Base-by-base conservation (phyloP, 2,113 vertebrate genomes). In the Miniopterus natalensis region DNA sequence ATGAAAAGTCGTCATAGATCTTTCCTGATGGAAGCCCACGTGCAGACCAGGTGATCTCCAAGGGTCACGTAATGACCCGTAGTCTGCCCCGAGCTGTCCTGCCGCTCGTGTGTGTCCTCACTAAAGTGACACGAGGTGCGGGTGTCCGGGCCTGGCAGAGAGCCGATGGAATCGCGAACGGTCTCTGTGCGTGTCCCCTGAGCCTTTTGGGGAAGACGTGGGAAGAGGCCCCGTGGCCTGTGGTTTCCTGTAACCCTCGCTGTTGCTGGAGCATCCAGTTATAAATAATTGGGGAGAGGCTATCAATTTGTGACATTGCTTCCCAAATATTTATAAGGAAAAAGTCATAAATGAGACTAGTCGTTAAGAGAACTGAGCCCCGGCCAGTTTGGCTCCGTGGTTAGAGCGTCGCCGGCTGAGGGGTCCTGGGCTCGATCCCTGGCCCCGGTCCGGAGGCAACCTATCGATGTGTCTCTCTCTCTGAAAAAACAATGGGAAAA, bases 1-100 rank as follows among this genome's bases (percentile, higher is more conserved):
- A 23, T 13, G 40, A 8, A 14, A 55, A 23, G 1, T 5, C n/a
- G 0, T 85, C n/a, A 0, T 2, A 3, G 7, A 36, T 1, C 63
- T 21, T 29, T 8, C 12, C n/a, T 1, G 42, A 4, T 9, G 15
- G 5, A 9, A 74, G 8, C 7, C 31, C 23, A 20, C 0, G 45
- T 31, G 0, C 23, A 31, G 9, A 23, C 15, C 5, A 7, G 21
- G 23, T 14, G 5, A 4, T 25, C 3, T 10, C 15, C 6, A 27
- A 3, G 25, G 25, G 15, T 0, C 9, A 0, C 0, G 2, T 9
- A 0, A 0, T 15, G 4, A 20, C 31, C 17, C 2, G 0, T 3
- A 2, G 12, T 1, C 8, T 40, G n/a, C 10, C 47, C 13, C 2
- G 0, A 6, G 65, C 1, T 12, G 6, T 17, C 78, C 47, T 6